A percentile compares a stretch with the other conserved stretches of the same genome.
Evolutionary conservation across 2,888 invertebrate genomes (phyloP).

Genomic region (Cheilosia grossa): DNA sequence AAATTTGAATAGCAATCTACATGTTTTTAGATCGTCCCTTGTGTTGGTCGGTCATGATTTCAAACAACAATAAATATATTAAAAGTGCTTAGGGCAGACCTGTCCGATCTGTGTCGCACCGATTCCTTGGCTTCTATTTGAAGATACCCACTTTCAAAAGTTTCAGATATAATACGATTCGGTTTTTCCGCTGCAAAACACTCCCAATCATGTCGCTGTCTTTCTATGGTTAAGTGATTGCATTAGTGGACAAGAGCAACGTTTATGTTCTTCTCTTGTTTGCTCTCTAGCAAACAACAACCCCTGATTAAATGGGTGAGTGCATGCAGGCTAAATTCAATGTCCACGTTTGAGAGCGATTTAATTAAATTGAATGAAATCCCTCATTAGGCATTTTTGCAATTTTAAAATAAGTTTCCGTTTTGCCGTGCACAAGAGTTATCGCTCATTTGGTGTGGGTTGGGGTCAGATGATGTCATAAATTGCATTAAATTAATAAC

Average conservation of each 20-base stretch:
- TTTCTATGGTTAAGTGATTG: slow-evolving; percentile 61
- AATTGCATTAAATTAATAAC: slow-evolving; percentile 27
- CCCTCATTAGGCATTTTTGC: slow-evolving; percentile 66
- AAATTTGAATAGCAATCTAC: too few species aligned
- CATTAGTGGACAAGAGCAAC: slow-evolving; percentile 52
- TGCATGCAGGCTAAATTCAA: slow-evolving; percentile 58
- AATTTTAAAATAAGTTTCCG: slow-evolving; percentile 67
- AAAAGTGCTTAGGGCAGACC: too few species aligned
- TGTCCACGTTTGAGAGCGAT: slow-evolving; percentile 66
- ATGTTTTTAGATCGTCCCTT: too few species aligned
- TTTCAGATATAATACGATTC: slow-evolving; percentile 28
- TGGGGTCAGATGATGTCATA: slow-evolving; percentile 51
- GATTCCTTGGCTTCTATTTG: background rate
- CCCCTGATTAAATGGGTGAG: slow-evolving; percentile 51
- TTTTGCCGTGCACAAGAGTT: slow-evolving; percentile 40
- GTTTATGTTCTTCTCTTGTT: slow-evolving; percentile 43
- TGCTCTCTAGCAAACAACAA: slow-evolving; percentile 54
- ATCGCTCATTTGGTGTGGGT: slow-evolving; percentile 20
- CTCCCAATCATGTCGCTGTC: slow-evolving; percentile 47
- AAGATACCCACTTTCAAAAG: background rate
- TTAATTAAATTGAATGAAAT: slow-evolving; percentile 73
- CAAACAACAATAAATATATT: too few species aligned
- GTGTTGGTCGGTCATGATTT: too few species aligned
- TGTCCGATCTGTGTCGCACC: too few species aligned
- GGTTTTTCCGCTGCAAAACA: slow-evolving; percentile 39